A percentile compares a stretch with the other conserved stretches of the same genome.
phyloP scores from a whole-genome alignment of 2,888 invertebrate genomes.

The Chaetogeoica ovagalla region DNA sequence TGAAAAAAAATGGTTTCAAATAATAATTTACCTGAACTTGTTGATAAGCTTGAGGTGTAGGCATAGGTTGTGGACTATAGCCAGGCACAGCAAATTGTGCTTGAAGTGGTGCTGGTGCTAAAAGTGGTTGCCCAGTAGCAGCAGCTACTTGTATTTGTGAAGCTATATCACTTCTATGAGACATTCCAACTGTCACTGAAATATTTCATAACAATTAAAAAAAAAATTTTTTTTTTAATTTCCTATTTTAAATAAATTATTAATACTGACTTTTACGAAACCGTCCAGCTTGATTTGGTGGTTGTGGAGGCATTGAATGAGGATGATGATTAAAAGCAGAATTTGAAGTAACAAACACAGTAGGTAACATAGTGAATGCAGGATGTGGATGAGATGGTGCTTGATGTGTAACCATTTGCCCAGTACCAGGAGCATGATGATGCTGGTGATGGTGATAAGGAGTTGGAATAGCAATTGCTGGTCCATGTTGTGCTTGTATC shows the following conservation, averaged over 20 bases:
- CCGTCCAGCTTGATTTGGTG: constrained; percentile 59
- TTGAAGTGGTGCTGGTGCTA: constrained; percentile 79
- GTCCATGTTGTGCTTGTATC: constrained; percentile 55
- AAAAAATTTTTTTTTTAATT: neutral
- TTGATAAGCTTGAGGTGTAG: constrained; percentile 59
- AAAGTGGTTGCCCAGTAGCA: constrained; percentile 79
- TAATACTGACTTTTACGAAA: constrained; percentile 60
- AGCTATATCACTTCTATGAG: constrained; percentile 44
- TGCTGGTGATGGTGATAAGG: constrained; percentile 55
- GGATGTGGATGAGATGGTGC: constrained; percentile 46
- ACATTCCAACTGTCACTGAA: constrained; percentile 51
- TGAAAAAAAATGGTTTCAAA: neutral
- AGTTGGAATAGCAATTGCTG: constrained; percentile 54
- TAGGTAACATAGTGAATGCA: constrained; percentile 56
- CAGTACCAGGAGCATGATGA: constrained; percentile 53
- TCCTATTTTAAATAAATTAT: neutral
- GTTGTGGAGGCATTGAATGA: constrained; percentile 56
- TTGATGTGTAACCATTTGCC: constrained; percentile 50
- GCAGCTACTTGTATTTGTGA: constrained; percentile 72
- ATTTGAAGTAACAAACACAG: constrained; percentile 59
- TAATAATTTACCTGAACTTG: constrained; percentile 58
- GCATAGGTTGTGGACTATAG: constrained; percentile 57
- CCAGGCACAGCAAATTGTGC: constrained; percentile 58
- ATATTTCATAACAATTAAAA: neutral
- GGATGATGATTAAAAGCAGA: constrained; percentile 57